These are phyloP conservation scores for Bimastos eiseni DNA, from an alignment of 2,888 invertebrate species.

Conservation along the genomic window DNA sequence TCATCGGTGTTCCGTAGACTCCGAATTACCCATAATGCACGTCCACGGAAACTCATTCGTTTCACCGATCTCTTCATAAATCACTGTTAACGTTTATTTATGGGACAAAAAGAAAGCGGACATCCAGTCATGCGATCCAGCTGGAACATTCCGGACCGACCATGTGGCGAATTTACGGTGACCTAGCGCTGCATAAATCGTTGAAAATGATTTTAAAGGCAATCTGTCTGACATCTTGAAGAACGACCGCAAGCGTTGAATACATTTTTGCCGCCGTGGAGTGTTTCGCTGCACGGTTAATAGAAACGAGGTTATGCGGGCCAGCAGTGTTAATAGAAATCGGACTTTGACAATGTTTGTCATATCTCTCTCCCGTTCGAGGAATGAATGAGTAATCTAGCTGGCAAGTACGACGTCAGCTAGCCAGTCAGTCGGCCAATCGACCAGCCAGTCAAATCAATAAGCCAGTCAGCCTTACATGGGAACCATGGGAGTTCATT, in stretches of 20 bases:
- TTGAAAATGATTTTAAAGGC: background rate
- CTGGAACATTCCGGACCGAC: background rate
- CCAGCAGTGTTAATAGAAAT: background rate
- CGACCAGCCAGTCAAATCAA: background rate
- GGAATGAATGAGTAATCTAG: background rate
- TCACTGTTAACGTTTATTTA: background rate
- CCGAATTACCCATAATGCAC: slow-evolving; percentile 13
- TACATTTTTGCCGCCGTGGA: background rate
- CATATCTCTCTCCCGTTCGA: background rate
- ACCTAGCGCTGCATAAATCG: background rate
- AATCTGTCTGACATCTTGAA: background rate
- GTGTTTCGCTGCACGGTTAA: background rate
- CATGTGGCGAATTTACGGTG: background rate
- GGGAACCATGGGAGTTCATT: no score
- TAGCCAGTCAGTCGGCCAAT: background rate
- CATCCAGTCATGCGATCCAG: background rate
- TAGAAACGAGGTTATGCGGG: background rate
- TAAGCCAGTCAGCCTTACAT: background rate
- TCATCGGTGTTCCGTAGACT: background rate
- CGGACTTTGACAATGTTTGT: background rate
- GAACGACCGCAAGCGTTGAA: background rate
- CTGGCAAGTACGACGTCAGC: background rate
- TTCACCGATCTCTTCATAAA: background rate
- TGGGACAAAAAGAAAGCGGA: background rate
- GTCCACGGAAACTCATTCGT: background rate